Conservation (phyloP, 2,888 invertebrate genomes). For the Stenodera caucasica region DNA sequence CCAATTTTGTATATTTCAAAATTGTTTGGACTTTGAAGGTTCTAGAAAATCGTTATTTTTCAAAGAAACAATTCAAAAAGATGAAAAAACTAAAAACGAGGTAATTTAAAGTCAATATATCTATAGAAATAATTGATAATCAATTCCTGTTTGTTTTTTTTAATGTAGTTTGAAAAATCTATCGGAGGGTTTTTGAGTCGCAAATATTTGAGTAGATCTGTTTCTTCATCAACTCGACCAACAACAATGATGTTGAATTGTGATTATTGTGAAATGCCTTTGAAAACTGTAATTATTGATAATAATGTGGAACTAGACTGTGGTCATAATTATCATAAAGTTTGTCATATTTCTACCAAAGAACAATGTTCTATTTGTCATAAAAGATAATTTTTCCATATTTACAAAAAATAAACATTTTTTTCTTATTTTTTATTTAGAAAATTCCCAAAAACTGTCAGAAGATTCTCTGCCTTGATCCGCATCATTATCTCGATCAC, state of each 20-base stretch:
- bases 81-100: neutral
- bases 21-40: slow-evolving; percentile 52
- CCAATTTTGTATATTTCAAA: slow-evolving; percentile 60
- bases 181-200: slow-evolving; percentile 43
- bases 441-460: neutral
- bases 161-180: slow-evolving; percentile 44
- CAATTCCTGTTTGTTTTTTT: slow-evolving; percentile 43
- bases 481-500: no score
- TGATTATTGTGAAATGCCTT: slow-evolving; percentile 45
- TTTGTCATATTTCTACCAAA: slow-evolving; percentile 44
- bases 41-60: neutral
- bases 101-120: neutral
- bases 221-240: slow-evolving; percentile 15
- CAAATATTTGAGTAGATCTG: slow-evolving; percentile 35
- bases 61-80: neutral
- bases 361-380: slow-evolving; percentile 42
- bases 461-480: neutral
- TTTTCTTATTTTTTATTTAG: neutral
- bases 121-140: neutral
- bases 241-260: slow-evolving; percentile 34
- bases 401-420: neutral
- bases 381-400: neutral
- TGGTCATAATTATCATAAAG: slow-evolving; percentile 47
- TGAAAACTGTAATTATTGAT: slow-evolving; percentile 42
- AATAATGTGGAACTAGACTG: slow-evolving; percentile 41